Conservation (phyloP, 2,888 invertebrate species). For the Drosophila mayaguana region DNA sequence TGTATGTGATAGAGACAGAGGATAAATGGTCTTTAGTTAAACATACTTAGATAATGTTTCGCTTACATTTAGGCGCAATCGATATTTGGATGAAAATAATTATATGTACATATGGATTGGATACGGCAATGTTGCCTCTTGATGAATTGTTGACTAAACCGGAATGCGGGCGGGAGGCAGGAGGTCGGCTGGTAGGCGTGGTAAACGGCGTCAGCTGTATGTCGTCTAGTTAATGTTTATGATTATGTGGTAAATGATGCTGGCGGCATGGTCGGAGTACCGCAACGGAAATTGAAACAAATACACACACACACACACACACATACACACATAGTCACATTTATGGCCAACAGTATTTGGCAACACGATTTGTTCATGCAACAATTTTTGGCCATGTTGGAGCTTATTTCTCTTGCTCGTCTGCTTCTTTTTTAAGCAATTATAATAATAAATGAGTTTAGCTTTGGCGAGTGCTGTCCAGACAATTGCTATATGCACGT, state of each 20-base stretch:
- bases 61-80: conserved; percentile 24
- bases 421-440: conserved; percentile 57
- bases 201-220: conserved; percentile 14
- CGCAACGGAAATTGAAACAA: conserved; percentile 46
- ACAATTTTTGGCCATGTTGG: conserved; percentile 29
- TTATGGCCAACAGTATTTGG: conserved; percentile 13
- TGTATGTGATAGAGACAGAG: not conserved
- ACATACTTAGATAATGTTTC: conserved; percentile 6
- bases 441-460: conserved; percentile 75
- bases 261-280: conserved; percentile 19
- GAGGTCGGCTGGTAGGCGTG: not conserved
- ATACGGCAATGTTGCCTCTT: conserved; percentile 36
- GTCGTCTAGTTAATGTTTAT: conserved; percentile 50
- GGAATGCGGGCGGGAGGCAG: not conserved
- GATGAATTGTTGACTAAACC: conserved; percentile 57
- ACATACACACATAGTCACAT: conserved; percentile 9
- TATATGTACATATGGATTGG: conserved; percentile 63
- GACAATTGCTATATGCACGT: not conserved
- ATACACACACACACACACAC: conserved; percentile 17
- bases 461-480: conserved; percentile 38
- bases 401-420: not conserved
- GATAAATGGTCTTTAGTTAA: conserved; percentile 22
- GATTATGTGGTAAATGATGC: conserved; percentile 70
- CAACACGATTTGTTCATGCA: conserved; percentile 42
- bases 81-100: conserved; percentile 53